phyloP scores from a whole-genome alignment of 1,140 invertebrate species.

The Zaprionus camerounensis region DNA sequence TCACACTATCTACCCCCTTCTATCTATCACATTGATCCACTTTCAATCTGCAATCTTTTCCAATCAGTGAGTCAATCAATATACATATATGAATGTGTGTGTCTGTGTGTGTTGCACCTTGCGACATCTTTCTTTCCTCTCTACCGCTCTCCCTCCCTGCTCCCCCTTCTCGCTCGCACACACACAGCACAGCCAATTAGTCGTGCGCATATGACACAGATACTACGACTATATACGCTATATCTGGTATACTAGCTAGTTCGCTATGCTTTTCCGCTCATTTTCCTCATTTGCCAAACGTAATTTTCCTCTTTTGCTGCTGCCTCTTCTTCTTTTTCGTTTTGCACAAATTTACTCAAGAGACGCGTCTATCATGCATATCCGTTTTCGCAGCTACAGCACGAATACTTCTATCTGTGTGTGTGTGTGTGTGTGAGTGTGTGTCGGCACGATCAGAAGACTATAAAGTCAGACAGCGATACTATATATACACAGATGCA shows the following conservation, averaged over 20 bases:
- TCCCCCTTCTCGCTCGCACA: neutral
- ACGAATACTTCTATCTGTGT: conserved; percentile 8
- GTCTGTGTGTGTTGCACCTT: neutral
- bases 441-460: conserved; percentile 71
- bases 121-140: neutral
- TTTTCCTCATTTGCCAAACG: conserved; percentile 74
- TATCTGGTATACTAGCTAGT: neutral
- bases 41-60: conserved; percentile 1
- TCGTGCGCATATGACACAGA: conserved; percentile 66
- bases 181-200: conserved; percentile 61
- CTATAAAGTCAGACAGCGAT: conserved; percentile 34
- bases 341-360: conserved; percentile 32
- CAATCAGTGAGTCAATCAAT: conserved; percentile 3
- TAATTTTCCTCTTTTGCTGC: conserved; percentile 45
- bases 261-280: conserved; percentile 68
- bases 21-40: neutral
- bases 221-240: conserved; percentile 34
- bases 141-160: neutral
- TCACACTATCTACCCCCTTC: neutral
- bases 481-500: conserved; percentile 13
- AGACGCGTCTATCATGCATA: conserved; percentile 64
- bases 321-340: conserved; percentile 12
- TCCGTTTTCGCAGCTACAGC: conserved; percentile 61
- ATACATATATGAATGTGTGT: neutral
- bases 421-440: conserved; percentile 28